Percentiles rank a stretch among this genome's conserved stretches.
Evolutionary conservation across 2,888 invertebrate species (phyloP).

Genomic region (Deilephila elpenor): DNA sequence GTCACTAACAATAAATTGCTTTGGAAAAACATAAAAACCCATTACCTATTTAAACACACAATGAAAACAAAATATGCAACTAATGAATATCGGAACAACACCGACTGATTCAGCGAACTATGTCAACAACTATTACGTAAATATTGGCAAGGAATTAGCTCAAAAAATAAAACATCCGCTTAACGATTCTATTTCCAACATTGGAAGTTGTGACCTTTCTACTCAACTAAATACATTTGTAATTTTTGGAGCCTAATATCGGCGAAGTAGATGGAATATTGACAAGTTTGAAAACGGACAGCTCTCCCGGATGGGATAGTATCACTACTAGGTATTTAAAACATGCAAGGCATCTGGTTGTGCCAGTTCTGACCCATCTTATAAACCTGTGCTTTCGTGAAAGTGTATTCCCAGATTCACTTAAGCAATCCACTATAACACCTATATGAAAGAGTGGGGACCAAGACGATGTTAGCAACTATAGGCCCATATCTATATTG

Average conservation of each 20-base stretch:
- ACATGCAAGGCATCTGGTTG: neutral
- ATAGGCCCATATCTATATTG: no score
- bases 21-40: conserved; percentile 2
- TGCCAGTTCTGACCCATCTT: neutral
- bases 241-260: neutral
- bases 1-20: conserved; percentile 8
- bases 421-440: neutral
- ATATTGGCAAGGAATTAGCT: conserved; percentile 9
- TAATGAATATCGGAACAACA: neutral
- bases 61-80: neutral
- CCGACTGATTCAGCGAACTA: conserved; percentile 3
- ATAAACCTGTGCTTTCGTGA: neutral
- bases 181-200: neutral
- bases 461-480: neutral
- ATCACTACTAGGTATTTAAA: neutral
- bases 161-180: neutral
- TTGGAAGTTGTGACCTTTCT: neutral
- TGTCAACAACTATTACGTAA: neutral
- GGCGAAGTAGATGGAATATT: neutral
- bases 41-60: neutral
- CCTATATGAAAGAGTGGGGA: neutral
- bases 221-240: neutral
- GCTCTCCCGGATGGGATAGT: neutral
- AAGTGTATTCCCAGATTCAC: neutral
- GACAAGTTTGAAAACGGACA: neutral